A percentile compares a stretch with the other conserved stretches of the same genome.
These are phyloP conservation scores for Setipinna tenuifilis DNA, from an alignment of 2,797 vertebrate genomes.

Conservation along the genomic window DNA sequence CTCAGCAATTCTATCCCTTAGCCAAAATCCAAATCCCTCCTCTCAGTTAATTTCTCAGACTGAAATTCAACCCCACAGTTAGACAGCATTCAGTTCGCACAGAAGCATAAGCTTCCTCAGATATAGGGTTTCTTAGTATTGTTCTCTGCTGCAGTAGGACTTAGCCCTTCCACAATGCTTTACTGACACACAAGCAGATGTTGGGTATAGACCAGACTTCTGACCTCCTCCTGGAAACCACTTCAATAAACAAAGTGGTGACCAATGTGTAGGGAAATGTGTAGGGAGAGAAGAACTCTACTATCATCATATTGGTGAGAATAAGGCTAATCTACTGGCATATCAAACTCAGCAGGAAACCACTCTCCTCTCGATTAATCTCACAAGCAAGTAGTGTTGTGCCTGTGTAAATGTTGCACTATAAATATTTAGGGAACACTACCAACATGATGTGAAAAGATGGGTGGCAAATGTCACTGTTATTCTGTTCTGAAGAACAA, in stretches of 20 bases:
- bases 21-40: slow-evolving; percentile 42
- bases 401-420: slow-evolving; percentile 23
- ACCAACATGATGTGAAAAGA: slow-evolving; percentile 55
- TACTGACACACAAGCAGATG: slow-evolving; percentile 37
- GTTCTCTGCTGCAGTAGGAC: slow-evolving; percentile 48
- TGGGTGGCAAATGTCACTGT: slow-evolving; percentile 58
- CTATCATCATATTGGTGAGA: neutral
- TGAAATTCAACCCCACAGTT: slow-evolving; percentile 58
- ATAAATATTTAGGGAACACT: slow-evolving; percentile 61
- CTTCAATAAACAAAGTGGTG: neutral
- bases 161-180: slow-evolving; percentile 45
- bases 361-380: neutral
- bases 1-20: slow-evolving; percentile 55
- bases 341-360: neutral
- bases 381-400: neutral
- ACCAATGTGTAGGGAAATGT: neutral
- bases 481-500: neutral
- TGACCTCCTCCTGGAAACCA: neutral
- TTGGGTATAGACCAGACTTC: slow-evolving; percentile 21
- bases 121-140: slow-evolving; percentile 55
- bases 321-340: neutral
- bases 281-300: neutral
- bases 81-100: slow-evolving; percentile 40
- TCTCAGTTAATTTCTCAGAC: slow-evolving; percentile 46
- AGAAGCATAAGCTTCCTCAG: slow-evolving; percentile 63